A percentile compares a stretch with the other conserved stretches of the same genome.
These are phyloP conservation scores for Cynopterus sphinx DNA, from an alignment of 2,797 vertebrate species.

Conservation along the genomic window DNA sequence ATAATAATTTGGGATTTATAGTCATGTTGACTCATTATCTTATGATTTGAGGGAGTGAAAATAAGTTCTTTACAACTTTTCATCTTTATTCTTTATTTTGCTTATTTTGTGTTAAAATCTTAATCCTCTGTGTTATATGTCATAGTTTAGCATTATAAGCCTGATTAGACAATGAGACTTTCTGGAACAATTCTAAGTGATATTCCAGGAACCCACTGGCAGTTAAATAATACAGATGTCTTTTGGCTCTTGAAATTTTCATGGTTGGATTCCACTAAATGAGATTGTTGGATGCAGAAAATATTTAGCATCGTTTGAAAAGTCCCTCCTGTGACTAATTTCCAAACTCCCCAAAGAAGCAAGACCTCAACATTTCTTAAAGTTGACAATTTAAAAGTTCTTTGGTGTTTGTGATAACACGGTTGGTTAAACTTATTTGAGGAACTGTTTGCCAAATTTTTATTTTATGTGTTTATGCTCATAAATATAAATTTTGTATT, in stretches of 20 bases:
- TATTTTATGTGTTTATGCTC: conserved; percentile 20
- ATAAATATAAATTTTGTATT: background rate
- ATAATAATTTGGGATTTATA: background rate
- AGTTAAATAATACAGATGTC: conserved; percentile 51
- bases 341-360: conserved; percentile 21
- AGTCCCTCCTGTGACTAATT: conserved; percentile 36
- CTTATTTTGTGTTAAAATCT: conserved; percentile 38
- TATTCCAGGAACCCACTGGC: conserved; percentile 36
- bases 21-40: conserved; percentile 14
- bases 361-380: conserved; percentile 35
- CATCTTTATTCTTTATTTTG: conserved; percentile 28
- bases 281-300: conserved; percentile 52
- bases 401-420: background rate
- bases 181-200: conserved; percentile 53
- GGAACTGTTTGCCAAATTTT: background rate
- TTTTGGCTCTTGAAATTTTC: conserved; percentile 51
- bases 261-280: conserved; percentile 44
- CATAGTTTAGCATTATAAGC: conserved; percentile 8
- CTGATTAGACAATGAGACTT: conserved; percentile 45
- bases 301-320: conserved; percentile 33
- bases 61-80: conserved; percentile 41
- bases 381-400: background rate
- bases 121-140: conserved; percentile 6
- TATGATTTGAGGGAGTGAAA: conserved; percentile 28
- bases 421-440: background rate